These are phyloP conservation scores for Tiliacea aurago DNA, from an alignment of 2,888 invertebrate genomes.

Conservation along the genomic window DNA sequence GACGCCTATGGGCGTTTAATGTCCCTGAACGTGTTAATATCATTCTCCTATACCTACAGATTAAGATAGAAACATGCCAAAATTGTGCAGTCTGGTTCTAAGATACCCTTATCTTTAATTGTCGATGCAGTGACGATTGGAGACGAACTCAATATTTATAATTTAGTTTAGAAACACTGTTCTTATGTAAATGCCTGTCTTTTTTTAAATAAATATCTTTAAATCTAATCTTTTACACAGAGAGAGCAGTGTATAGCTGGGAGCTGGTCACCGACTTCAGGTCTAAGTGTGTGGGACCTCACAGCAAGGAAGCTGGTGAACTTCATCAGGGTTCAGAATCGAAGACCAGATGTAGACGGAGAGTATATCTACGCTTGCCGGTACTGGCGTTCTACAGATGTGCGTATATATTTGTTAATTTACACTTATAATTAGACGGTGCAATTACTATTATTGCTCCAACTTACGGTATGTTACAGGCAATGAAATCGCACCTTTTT, in stretches of 20 bases:
- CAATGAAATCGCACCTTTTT: too few species aligned
- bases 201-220: not conserved
- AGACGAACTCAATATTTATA: not conserved
- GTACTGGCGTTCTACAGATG: slow-evolving; percentile 85
- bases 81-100: not conserved
- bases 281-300: slow-evolving; percentile 90
- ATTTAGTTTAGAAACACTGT: not conserved
- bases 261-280: slow-evolving; percentile 90
- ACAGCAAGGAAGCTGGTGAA: slow-evolving; percentile 85
- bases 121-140: not conserved
- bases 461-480: too few species aligned
- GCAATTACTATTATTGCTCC: too few species aligned
- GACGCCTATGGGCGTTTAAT: too few species aligned
- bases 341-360: slow-evolving; percentile 88
- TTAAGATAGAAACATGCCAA: not conserved
- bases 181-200: not conserved
- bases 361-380: slow-evolving; percentile 90
- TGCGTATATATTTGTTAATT: slow-evolving; percentile 60
- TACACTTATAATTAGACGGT: too few species aligned
- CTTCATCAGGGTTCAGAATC: slow-evolving; percentile 86
- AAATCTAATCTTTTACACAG: slow-evolving; percentile 69
- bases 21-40: too few species aligned
- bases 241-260: slow-evolving; percentile 88
- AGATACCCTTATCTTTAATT: not conserved
- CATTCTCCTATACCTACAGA: not conserved